Evolutionary conservation across 2,113 vertebrate genomes (phyloP).

Genomic region (Neofelis nebulosa): DNA sequence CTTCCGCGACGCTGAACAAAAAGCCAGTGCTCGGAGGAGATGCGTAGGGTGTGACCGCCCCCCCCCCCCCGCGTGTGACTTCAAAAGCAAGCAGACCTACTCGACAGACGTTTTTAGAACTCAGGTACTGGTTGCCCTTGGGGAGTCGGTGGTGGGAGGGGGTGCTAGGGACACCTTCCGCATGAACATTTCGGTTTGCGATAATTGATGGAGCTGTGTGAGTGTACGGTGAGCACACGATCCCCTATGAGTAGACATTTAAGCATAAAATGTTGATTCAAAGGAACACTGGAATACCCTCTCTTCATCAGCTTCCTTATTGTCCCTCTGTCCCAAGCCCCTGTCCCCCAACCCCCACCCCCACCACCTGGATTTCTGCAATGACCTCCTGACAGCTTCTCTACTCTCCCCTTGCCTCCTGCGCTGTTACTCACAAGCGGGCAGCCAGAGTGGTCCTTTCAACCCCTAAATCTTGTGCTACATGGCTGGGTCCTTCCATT

Average conservation of each 20-base stretch:
- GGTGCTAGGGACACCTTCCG: not conserved
- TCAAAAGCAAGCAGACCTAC: not conserved
- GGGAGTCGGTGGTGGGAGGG: fast-evolving
- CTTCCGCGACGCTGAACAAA: fast-evolving
- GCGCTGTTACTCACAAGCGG: not conserved
- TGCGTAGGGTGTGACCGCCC: fast-evolving
- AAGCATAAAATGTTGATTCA: fast-evolving
- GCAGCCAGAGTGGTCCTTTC: not conserved
- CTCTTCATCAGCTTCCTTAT: fast-evolving
- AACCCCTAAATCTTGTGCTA: too few species aligned
- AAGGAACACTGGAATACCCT: fast-evolving
- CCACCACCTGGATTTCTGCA: not conserved
- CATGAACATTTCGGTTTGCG: fast-evolving
- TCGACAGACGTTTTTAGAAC: fast-evolving
- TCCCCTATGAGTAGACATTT: fast-evolving
- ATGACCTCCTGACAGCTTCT: not conserved
- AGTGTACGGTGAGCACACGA: fast-evolving
- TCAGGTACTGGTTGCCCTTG: fast-evolving
- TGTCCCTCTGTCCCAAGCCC: not conserved
- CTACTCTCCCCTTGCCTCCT: not conserved
- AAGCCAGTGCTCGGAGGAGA: fast-evolving
- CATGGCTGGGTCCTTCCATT: not conserved
- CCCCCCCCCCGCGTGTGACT: fast-evolving
- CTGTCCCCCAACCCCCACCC: not conserved
- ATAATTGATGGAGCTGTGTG: fast-evolving